Percentiles rank a stretch among this genome's conserved stretches.
Evolutionary conservation across 2,888 invertebrate genomes (phyloP).

Genomic region (Trichopria drosophilae): DNA sequence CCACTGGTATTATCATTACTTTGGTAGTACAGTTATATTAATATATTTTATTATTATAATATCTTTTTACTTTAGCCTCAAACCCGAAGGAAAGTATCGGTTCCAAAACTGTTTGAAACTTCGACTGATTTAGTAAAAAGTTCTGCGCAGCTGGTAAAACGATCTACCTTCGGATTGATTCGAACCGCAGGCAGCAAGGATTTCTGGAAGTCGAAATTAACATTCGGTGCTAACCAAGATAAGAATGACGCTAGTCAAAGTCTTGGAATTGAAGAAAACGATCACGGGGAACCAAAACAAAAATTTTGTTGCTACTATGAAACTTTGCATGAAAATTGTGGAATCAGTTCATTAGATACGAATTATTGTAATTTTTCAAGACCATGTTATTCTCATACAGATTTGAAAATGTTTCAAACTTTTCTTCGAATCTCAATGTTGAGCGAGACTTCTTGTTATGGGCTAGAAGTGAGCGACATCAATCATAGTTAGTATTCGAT

Average conservation of each 20-base stretch:
- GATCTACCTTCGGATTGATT: slow-evolving; percentile 56
- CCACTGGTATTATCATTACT: no score
- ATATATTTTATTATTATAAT: slow-evolving; percentile 11
- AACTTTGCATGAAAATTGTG: slow-evolving; percentile 47
- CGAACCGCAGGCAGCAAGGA: slow-evolving; percentile 52
- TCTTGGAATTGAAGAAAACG: slow-evolving; percentile 34
- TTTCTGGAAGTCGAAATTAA: slow-evolving; percentile 56
- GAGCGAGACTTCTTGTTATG: slow-evolving; percentile 54
- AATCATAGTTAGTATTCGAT: slow-evolving; percentile 49
- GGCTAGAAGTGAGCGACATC: slow-evolving; percentile 49
- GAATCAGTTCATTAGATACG: slow-evolving; percentile 50
- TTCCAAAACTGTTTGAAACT: slow-evolving; percentile 52
- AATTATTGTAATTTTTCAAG: slow-evolving; percentile 54
- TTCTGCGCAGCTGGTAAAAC: slow-evolving; percentile 54
- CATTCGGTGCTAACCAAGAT: slow-evolving; percentile 37
- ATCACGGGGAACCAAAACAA: slow-evolving; percentile 40
- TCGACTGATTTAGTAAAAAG: slow-evolving; percentile 60
- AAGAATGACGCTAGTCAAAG: slow-evolving; percentile 34
- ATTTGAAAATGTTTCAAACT: slow-evolving; percentile 53
- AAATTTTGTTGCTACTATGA: slow-evolving; percentile 57
- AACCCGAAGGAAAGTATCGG: slow-evolving; percentile 49
- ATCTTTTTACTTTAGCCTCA: slow-evolving; percentile 40
- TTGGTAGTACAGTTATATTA: no score
- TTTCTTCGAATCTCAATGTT: slow-evolving; percentile 54
- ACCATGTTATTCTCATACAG: slow-evolving; percentile 49